Evolutionary conservation across 1,140 invertebrate genomes (phyloP), one percentile per base, ranked within the genome.

Genomic region (Aleiodes sp.): DNA sequence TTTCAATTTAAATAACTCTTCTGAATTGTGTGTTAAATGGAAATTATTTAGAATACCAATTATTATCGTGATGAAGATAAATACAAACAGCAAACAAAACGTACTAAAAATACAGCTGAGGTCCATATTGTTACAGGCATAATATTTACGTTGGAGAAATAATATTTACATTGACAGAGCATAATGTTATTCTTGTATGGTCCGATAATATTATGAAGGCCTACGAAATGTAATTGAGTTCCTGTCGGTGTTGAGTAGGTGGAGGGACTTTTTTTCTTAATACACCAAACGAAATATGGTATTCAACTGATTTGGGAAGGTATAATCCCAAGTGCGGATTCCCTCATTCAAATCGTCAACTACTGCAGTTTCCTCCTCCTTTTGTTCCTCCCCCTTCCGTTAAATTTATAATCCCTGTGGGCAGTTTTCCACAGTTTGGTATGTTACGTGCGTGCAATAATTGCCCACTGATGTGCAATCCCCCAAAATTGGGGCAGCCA

Each of bases 341-440:
- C 3, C 19, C 46, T 24, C 19, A 35, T 21, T 52, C 21, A 52
- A 52, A 52, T 52, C 46, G 46, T 52, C 46, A 52, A 24, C 31
- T 35, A 4, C 46, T 52, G 46, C 46, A 52, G 1, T 52, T 12
- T 10, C n/a, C n/a, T n/a, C n/a, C n/a, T n/a, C n/a, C n/a, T n/a
- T n/a, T n/a, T n/a, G n/a, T n/a, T n/a, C n/a, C n/a, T n/a, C n/a
- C n/a, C n/a, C n/a, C n/a, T n/a, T n/a, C 6, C 16, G 46, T 2
- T 52, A 52, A 52, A 52, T 52, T 52, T 52, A 52, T 52, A 21
- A 52, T 21, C 46, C 46, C 46, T 52, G 46, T 16, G 46, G 46
- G 19, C 19, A 52, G 21, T 52, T 52, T 52, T 52, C 19, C 21
- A 6, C 46, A 52, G 46, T 52, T 52, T 52, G 2, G 46, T 7